These are phyloP conservation scores for Hydrozoanthus tunicans DNA, from an alignment of 64 coral and sea anemone genomes.

Conservation along the genomic window DNA sequence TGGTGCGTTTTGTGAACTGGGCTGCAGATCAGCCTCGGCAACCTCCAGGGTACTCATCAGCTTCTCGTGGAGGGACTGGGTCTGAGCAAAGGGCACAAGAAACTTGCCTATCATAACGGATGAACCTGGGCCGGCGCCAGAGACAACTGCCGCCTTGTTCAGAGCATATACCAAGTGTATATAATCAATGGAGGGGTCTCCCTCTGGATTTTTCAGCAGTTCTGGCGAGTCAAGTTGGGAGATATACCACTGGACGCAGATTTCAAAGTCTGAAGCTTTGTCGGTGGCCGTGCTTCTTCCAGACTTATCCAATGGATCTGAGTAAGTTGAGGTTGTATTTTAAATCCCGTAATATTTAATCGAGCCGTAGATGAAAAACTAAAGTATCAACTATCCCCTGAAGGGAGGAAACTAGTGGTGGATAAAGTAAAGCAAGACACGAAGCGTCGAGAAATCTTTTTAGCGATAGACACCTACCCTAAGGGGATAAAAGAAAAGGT, in stretches of 20 bases:
- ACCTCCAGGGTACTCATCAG: slow-evolving; percentile 75
- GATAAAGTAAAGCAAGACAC: too few relatives aligned
- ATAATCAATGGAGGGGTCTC: background rate
- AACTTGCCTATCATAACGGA: slow-evolving; percentile 60
- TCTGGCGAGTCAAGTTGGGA: slow-evolving; percentile 25
- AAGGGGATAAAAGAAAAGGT: too few relatives aligned
- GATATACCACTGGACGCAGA: slow-evolving; percentile 82
- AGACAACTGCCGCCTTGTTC: slow-evolving; percentile 69
- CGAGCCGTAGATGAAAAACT: too few relatives aligned
- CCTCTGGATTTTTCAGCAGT: background rate
- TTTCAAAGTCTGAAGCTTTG: slow-evolving; percentile 67
- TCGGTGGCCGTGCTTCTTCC: slow-evolving; percentile 6
- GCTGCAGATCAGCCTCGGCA: slow-evolving; percentile 74
- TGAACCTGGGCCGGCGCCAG: slow-evolving; percentile 20
- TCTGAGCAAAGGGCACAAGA: slow-evolving; percentile 32
- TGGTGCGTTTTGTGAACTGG: slow-evolving; percentile 26
- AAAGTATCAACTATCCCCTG: too few relatives aligned
- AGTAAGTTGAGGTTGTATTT: background rate
- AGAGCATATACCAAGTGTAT: slow-evolving; percentile 66
- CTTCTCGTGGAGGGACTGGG: slow-evolving; percentile 78
- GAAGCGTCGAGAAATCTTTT: too few relatives aligned
- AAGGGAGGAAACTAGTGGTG: too few relatives aligned
- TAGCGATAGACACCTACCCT: too few relatives aligned
- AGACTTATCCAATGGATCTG: slow-evolving; percentile 21
- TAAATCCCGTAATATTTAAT: background rate